These are phyloP conservation scores for Manis crassicaudata DNA, from an alignment of 2,797 vertebrate genomes.

Conservation along the genomic window DNA sequence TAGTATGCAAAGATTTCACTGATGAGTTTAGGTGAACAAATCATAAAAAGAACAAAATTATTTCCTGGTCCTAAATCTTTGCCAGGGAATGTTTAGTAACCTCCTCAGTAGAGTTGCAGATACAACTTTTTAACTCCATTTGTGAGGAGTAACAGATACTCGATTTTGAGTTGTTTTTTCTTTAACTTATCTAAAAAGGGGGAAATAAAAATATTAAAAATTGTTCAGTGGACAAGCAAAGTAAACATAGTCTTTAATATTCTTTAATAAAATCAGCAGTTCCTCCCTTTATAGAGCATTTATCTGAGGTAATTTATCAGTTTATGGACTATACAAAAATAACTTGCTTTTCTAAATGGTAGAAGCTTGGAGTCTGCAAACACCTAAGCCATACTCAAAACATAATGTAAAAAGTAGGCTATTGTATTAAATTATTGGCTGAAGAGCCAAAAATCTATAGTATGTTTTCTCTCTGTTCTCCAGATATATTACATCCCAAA, in stretches of 20 bases:
- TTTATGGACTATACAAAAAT: slow-evolving; percentile 65
- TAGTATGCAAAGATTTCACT: slow-evolving; percentile 47
- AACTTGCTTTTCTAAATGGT: slow-evolving; percentile 59
- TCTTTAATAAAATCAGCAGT: slow-evolving; percentile 52
- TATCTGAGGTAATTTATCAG: slow-evolving; percentile 73
- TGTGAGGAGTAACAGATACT: slow-evolving; percentile 42
- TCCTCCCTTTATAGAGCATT: slow-evolving; percentile 52
- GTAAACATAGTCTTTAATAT: slow-evolving; percentile 64
- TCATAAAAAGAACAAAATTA: slow-evolving; percentile 84
- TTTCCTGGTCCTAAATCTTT: slow-evolving; percentile 85
- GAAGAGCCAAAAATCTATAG: slow-evolving; percentile 39
- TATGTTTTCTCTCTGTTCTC: slow-evolving; percentile 63
- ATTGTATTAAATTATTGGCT: slow-evolving; percentile 64
- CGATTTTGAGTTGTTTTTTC: background rate
- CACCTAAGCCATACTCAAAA: slow-evolving; percentile 46
- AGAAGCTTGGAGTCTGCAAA: slow-evolving; percentile 53
- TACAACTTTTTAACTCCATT: slow-evolving; percentile 69
- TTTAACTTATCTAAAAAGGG: background rate
- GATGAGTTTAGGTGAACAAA: slow-evolving; percentile 84
- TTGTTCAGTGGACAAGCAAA: slow-evolving; percentile 42
- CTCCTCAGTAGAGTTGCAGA: slow-evolving; percentile 12
- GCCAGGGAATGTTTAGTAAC: slow-evolving; percentile 87
- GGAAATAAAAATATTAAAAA: slow-evolving; percentile 63
- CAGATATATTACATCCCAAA: slow-evolving; percentile 50
- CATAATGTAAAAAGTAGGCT: slow-evolving; percentile 44